Base-by-base conservation (phyloP, 2,888 invertebrate species). In the Tortricodes alternella region DNA sequence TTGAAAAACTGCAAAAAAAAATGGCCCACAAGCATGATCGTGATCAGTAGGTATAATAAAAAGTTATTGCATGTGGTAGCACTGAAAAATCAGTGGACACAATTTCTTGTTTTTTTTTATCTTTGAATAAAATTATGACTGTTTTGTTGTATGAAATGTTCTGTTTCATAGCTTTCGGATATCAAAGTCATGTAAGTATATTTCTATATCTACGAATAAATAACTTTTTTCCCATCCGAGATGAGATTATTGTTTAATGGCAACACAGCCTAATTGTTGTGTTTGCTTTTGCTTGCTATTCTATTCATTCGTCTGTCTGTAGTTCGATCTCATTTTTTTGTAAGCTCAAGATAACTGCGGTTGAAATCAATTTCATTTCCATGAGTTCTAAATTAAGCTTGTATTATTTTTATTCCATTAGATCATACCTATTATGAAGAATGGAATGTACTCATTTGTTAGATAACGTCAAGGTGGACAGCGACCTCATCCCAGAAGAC, bases 401-500 rank as follows among this genome's bases (percentile, higher is more conserved):
- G 63, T 66, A 67, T 62, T 70, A 71, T 70, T 74, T 73, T 62
- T 61, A 68, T 71, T 73, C 56, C 63, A 67, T 53, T 75, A 74
- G 61, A 67, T 66, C 62, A 62, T 62, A 62, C 59, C 62, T 73
- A 78, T 70, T 76, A 89, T 89, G 88, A 91, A 91, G 78, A 80
- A 94, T 94, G 94, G 94, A 94, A 91, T 94, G 94, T 86, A 91
- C 93, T 76, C 94, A 94, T 91, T 92, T 94, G 75, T 90, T 89
- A 83, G 92, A 93, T 85, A 92, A 93, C 89, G 92, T 93, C 79
- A 92, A 92, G 81, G 85, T 91, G 80, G 86, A 89, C 71, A 82
- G 78, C 73, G 85, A 88, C 78, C 81, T 88, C 76, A 83, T 85
- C 76, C 72, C 76, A 74, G 84, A 89, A 76, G 89, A 90, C 76